Conservation (phyloP, 2,797 vertebrate species). For the Lindbergichthys nudifrons region DNA sequence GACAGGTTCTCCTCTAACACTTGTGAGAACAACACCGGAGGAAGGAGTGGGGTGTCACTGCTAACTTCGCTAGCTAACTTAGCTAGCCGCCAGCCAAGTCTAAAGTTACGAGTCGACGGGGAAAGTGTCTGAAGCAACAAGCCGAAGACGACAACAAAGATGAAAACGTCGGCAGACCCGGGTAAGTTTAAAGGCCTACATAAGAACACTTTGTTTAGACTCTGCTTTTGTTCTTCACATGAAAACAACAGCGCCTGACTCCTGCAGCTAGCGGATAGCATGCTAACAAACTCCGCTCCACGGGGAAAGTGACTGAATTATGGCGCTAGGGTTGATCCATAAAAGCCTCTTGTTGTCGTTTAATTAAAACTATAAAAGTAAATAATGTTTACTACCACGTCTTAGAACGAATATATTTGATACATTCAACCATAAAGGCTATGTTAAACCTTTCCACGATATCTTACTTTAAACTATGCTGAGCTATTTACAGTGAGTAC, state of each 20-base stretch:
- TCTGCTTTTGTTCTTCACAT: constrained; percentile 14
- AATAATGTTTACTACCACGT: not conserved
- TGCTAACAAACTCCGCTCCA: constrained; percentile 58
- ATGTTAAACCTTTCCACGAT: not conserved
- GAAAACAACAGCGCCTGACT: constrained; percentile 65
- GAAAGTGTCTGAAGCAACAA: constrained; percentile 50
- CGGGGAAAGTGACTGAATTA: constrained; percentile 74
- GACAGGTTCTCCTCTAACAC: constrained; percentile 30
- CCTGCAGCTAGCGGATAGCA: constrained; percentile 70
- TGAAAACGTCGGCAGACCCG: constrained; percentile 85
- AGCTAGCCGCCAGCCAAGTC: constrained; percentile 66
- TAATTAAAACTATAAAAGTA: not conserved
- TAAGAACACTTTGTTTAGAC: not conserved
- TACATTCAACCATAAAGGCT: rapidly evolving
- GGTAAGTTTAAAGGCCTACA: constrained; percentile 70
- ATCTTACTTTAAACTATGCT: not conserved
- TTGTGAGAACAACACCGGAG: constrained; percentile 68
- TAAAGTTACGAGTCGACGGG: constrained; percentile 68
- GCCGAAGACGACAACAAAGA: constrained; percentile 57
- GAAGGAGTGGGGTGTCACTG: constrained; percentile 66
- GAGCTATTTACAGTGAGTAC: constrained; percentile 9
- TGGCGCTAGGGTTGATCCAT: constrained; percentile 71
- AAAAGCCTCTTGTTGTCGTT: constrained; percentile 48
- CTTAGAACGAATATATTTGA: not conserved
- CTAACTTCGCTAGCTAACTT: constrained; percentile 69